phyloP scores from a whole-genome alignment of 92 coral and sea anemone genomes.

The Metridium senile region DNA sequence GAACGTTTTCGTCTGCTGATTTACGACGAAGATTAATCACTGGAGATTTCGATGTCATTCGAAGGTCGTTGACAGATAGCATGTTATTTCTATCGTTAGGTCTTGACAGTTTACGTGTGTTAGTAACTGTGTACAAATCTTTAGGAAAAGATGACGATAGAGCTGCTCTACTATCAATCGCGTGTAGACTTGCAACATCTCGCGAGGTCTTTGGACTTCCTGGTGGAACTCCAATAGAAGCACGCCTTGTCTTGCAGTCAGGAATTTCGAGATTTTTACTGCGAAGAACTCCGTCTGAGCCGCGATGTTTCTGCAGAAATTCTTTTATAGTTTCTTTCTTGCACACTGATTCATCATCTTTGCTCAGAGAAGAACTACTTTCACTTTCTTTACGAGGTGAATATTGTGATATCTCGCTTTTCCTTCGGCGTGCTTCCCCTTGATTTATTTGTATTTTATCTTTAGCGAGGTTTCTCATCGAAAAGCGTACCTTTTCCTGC shows the following conservation, averaged over 20 bases:
- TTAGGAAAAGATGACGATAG: not conserved
- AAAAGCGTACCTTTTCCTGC: slow-evolving; percentile 79
- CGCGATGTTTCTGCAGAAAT: not conserved
- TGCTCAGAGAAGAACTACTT: not conserved
- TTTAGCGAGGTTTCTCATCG: slow-evolving; percentile 71
- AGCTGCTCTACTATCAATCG: not conserved
- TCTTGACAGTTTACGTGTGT: not conserved
- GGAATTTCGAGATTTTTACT: not conserved
- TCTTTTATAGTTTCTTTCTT: not conserved
- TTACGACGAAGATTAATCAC: slow-evolving; percentile 13
- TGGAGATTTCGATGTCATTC: slow-evolving; percentile 15
- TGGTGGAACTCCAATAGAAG: not conserved
- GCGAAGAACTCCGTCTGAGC: not conserved
- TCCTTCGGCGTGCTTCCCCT: not conserved
- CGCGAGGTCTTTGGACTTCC: not conserved
- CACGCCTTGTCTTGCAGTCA: not conserved
- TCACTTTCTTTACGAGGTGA: not conserved
- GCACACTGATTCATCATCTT: not conserved
- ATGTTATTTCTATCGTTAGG: not conserved
- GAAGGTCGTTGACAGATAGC: slow-evolving; percentile 20
- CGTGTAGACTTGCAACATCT: not conserved
- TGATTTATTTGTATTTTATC: slow-evolving; percentile 50
- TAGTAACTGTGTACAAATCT: not conserved
- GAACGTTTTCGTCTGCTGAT: slow-evolving; percentile 9
- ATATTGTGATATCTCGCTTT: not conserved